Percentiles rank a stretch among this genome's conserved stretches.
Conservation (phyloP, 2,888 invertebrate species). For the Neoascia interrupta region DNA sequence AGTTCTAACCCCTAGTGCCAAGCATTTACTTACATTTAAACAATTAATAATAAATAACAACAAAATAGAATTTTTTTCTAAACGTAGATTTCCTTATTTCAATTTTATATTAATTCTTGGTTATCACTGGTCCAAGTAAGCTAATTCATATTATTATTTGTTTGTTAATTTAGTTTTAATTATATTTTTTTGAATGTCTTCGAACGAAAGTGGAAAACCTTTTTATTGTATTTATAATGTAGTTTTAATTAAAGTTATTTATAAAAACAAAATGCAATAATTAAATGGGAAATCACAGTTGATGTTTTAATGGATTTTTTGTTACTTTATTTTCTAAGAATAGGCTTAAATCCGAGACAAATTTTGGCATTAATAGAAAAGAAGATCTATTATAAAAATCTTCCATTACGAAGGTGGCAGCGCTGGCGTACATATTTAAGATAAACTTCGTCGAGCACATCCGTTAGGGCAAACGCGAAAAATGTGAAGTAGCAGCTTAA, state of each 20-base stretch:
- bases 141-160: too few species aligned
- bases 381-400: too few species aligned
- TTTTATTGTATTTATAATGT: conserved; percentile 46
- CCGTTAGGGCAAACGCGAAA: too few species aligned
- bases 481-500: too few species aligned
- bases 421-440: too few species aligned
- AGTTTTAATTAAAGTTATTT: conserved; percentile 47
- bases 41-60: not conserved
- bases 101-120: not conserved
- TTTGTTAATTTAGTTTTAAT: conserved; percentile 43
- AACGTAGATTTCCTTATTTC: conserved; percentile 25
- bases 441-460: too few species aligned
- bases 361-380: too few species aligned
- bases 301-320: conserved; percentile 37
- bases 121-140: conserved; percentile 5
- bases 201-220: conserved; percentile 2
- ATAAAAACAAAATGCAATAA: conserved; percentile 32
- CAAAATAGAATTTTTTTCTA: not conserved
- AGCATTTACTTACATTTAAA: too few species aligned
- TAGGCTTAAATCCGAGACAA: too few species aligned
- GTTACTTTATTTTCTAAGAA: too few species aligned
- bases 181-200: not conserved
- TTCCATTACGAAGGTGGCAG: too few species aligned
- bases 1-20: conserved; percentile 68
- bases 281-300: conserved; percentile 35